Conservation (phyloP, 2,113 vertebrate genomes). For the Orycteropus afer region DNA sequence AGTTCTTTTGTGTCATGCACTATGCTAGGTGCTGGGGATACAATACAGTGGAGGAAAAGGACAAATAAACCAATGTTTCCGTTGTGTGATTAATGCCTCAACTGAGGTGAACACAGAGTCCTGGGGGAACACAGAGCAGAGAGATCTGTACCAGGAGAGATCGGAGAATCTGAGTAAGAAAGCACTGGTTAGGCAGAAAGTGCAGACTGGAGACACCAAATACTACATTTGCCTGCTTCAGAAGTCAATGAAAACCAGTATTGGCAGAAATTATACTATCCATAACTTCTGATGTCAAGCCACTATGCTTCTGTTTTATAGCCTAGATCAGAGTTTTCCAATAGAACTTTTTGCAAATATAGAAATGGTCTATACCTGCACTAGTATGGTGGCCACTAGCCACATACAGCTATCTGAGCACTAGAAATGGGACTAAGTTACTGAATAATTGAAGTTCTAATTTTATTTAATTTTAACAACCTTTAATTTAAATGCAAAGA, state of each 20-base stretch:
- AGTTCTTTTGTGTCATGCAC: neutral
- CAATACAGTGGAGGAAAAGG: neutral
- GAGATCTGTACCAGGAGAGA: neutral
- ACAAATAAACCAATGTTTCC: neutral
- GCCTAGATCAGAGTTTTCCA: neutral
- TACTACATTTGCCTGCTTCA: neutral
- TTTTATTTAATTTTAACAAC: neutral
- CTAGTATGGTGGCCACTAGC: neutral
- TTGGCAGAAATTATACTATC: neutral
- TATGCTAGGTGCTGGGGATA: neutral
- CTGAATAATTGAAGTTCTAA: neutral
- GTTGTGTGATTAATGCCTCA: neutral
- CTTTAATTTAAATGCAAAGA: conserved; percentile 2
- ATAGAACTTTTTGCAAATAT: neutral
- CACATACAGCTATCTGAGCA: neutral
- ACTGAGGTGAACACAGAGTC: neutral
- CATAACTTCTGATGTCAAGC: neutral
- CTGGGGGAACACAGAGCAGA: neutral
- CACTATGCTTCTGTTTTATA: neutral
- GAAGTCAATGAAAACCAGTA: neutral
- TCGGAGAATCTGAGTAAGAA: neutral
- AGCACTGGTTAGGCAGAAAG: conserved; percentile 11
- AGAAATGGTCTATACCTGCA: neutral
- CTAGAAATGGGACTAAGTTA: neutral
- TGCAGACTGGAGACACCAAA: neutral